Base-by-base conservation (phyloP, 1,140 invertebrate species). In the Argopecten irradians region DNA sequence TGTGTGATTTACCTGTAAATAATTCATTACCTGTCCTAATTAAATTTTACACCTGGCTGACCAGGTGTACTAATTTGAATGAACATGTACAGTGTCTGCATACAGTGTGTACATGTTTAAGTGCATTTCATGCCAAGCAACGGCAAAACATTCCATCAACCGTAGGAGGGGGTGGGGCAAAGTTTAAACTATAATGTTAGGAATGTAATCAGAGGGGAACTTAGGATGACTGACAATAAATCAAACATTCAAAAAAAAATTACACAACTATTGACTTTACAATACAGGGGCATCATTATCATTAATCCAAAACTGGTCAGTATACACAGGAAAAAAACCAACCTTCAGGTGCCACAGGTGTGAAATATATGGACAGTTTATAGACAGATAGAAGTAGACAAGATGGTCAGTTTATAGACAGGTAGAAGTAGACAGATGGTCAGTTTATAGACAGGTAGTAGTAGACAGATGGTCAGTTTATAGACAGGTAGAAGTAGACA, bases 11-110 rank as follows among this genome's bases (percentile, higher is more conserved):
- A 71, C 55, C 55, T 71, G 55, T 71, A 16, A 71, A 71, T 71
- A 8, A 71, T 71, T 71, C 8, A 71, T 71, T 7, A 71, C 22
- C 55, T 71, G 55, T 71, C 55, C 55, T 71, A 28, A 71, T 71
- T 71, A 71, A 71, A 71, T 71, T 71, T 71, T 71, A 71, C n/a
- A 71, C 55, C n/a, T 71, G 55, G 55, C 1, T 71, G 55, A 71
- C 55, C 55, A 71, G 55, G 55, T 71, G 22, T 28, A 28, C 55
- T 71, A 71, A 71, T 71, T 71, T 28, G 55, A 28, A 71, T 71
- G n/a, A 71, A 71, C 55, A n/a, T 28, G 55, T n/a, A 71, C 16
- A 28, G 22, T 28, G 22, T 71, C 22, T 71, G n/a, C 55, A 71
- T 22, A 71, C 55, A 28, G 55, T 28, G 1, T 71, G 28, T 71